Evolutionary conservation across 2,797 vertebrate species (phyloP), one percentile per base, ranked within the genome.

Genomic region (Scolopax rusticola): DNA sequence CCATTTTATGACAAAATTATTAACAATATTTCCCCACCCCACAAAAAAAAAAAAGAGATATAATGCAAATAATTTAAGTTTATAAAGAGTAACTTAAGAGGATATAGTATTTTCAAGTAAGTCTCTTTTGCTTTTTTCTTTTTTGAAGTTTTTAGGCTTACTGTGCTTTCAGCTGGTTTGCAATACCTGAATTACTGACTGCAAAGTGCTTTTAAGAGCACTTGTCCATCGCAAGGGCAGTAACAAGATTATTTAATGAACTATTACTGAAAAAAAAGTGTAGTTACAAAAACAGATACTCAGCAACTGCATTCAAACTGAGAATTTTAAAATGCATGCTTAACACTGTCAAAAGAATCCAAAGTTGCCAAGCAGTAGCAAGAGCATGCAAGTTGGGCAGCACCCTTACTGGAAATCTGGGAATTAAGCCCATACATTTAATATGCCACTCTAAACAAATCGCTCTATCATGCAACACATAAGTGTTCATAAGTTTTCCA

Each of bases 391-490:
- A 96, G 93, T 33, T 95, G 69, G 90, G 93, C 93, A 97, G 86
- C 85, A 61, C 41, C 90, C 45, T 90, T n/a, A 97, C 90, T 38
- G 56, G 90, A 84, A 97, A 85, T 78, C 71, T 85, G 93, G 89
- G 80, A 92, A 95, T 87, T 95, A 96, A 96, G 97, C 89, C 93
- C 95, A 97, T 67, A 20, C 93, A 97, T 98, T 98, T 98, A 98
- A 98, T 98, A 98, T 97, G 97, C 97, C 98, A 98, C 95, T 97
- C 87, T 97, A 97, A 97, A 97, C 83, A 98, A 96, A 51, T 91
- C 90, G 79, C 89, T 97, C 96, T 78, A 81, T 90, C 87, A 89
- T 90, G 79, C 91, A 96, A 94, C 87, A 97, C 56, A 82, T 43
- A 84, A 94, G 51, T 20, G 27, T 94, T 97, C 33, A 9, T 90